These are phyloP conservation scores for Phoenicopterus ruber DNA, from an alignment of 2,113 vertebrate genomes.

Conservation along the genomic window DNA sequence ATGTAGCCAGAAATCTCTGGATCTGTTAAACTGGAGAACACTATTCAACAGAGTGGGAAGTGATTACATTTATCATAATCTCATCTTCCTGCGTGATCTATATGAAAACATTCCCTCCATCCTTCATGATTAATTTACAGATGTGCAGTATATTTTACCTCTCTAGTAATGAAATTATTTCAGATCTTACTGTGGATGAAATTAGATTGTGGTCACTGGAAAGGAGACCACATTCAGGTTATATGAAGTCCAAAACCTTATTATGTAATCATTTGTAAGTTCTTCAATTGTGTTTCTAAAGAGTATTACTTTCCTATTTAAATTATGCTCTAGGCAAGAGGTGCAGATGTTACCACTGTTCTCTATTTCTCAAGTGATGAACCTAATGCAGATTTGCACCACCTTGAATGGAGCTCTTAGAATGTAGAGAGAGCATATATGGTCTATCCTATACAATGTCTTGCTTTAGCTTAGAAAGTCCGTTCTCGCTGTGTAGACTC, in stretches of 20 bases:
- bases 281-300: background rate
- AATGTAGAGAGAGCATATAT: background rate
- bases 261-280: background rate
- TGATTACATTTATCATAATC: background rate
- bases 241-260: background rate
- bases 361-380: background rate
- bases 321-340: background rate
- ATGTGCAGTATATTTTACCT: background rate
- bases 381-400: background rate
- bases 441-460: background rate
- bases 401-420: background rate
- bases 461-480: background rate
- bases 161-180: constrained; percentile 10
- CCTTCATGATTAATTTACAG: background rate
- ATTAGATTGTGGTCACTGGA: background rate
- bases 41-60: background rate
- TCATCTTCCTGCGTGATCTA: background rate
- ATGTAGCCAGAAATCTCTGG: background rate
- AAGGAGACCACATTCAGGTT: background rate
- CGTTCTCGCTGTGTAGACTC: background rate
- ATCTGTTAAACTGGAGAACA: background rate
- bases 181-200: background rate
- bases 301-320: background rate
- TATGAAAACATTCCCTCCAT: background rate
- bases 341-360: background rate